Evolutionary conservation across 2,888 invertebrate genomes (phyloP), one percentile per base, ranked within the genome.

Genomic region (Chloromyia formosa): DNA sequence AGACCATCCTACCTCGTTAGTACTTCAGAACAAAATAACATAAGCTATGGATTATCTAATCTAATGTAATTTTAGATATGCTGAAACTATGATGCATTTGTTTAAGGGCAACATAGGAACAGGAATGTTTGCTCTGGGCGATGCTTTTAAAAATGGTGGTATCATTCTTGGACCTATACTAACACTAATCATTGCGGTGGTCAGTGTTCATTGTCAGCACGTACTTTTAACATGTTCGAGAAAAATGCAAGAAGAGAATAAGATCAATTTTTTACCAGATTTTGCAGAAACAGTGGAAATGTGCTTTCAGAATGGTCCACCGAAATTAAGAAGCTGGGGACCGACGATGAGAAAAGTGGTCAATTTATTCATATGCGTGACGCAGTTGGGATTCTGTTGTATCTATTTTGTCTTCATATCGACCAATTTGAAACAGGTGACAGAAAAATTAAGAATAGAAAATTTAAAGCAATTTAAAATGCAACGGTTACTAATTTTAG

Each of bases 341-440:
- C 86, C 85, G 40, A 80, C 86, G 9, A 92, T 93, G 88, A 90
- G 91, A 86, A 87, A 87, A 42, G 80, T 91, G 74, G 94, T 97
- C 77, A 95, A 97, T 85, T 81, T 90, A 14, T 97, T 97, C 86
- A 90, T 98, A 73, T 94, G 96, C 84, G 88, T 97, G 75, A 98
- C 98, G n/a, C 98, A 98, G 86, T 88, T 98, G 77, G 98, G 98
- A 76, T 98, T 98, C 87, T 98, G 98, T 85, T 97, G 97, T 84
- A 94, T 98, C 35, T 98, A 98, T 86, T 94, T 97, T 81, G 94
- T 98, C 18, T 98, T 98, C 84, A 94, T 98, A 79, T 93, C 96
- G 12, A 91, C 92, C 77, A 97, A 95, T 84, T 84, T 95, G 76
- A 89, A 93, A 85, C 90, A 92, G 90, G 94, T 93, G 76, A 80